A percentile compares a stretch with the other conserved stretches of the same genome.
These are phyloP conservation scores for Papilio glaucus DNA, from an alignment of 1,140 invertebrate genomes.

Conservation along the genomic window DNA sequence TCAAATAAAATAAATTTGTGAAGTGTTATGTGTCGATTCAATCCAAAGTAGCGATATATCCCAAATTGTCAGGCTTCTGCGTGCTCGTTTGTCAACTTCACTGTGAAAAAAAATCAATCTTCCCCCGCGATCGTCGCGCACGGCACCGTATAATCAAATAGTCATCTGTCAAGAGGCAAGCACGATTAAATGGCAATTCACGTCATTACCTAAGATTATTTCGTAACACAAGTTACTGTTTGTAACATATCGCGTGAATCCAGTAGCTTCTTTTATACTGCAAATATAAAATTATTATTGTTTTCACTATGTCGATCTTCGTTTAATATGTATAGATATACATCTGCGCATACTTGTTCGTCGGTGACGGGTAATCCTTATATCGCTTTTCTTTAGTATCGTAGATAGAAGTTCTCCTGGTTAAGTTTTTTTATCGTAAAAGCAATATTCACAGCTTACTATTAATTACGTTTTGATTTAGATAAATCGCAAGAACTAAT, in stretches of 20 bases:
- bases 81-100: conserved; percentile 19
- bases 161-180: conserved; percentile 18
- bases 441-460: too few relatives aligned
- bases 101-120: conserved; percentile 16
- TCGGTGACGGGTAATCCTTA: too few relatives aligned
- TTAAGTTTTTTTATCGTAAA: too few relatives aligned
- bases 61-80: not conserved
- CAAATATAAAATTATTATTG: not conserved
- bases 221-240: conserved; percentile 5
- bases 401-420: too few relatives aligned
- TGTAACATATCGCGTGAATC: not conserved
- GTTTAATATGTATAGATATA: too few relatives aligned
- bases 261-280: not conserved
- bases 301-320: too few relatives aligned
- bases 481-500: too few relatives aligned
- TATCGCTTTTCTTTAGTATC: too few relatives aligned
- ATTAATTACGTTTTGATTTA: too few relatives aligned
- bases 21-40: too few relatives aligned
- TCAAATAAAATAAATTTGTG: not conserved
- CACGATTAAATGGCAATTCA: conserved; percentile 21
- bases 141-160: conserved; percentile 23
- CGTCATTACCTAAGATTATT: not conserved
- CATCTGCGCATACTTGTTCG: too few relatives aligned
- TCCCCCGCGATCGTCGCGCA: not conserved
- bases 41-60: conserved; percentile 9